Conservation (phyloP, 2,888 invertebrate genomes). For the Pristionchus arcanus region DNA sequence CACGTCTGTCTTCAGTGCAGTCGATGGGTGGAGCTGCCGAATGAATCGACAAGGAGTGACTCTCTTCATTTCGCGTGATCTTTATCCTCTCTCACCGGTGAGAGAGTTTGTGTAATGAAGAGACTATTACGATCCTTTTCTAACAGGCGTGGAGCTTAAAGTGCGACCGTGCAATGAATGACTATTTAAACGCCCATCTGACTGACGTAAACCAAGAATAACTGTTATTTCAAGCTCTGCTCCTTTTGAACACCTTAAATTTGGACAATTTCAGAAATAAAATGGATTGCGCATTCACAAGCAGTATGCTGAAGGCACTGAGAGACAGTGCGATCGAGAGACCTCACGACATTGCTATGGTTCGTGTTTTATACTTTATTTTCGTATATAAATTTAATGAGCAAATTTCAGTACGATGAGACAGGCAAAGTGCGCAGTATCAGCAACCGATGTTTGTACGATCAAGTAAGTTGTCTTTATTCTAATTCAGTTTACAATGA, state of each 20-base stretch:
- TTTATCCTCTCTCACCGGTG: no score
- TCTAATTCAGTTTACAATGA: not conserved
- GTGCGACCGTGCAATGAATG: not conserved
- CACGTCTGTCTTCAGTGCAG: not conserved
- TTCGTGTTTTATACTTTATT: not conserved
- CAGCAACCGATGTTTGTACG: not conserved
- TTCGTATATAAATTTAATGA: not conserved
- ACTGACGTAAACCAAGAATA: not conserved
- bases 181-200: slow-evolving; percentile 24
- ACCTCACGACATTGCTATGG: slow-evolving; percentile 5
- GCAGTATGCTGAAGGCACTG: not conserved
- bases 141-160: no score
- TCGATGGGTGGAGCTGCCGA: not conserved
- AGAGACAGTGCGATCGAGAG: not conserved
- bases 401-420: not conserved
- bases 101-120: no score
- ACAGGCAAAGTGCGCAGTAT: not conserved
- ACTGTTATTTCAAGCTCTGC: not conserved
- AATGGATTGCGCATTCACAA: not conserved
- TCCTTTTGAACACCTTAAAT: not conserved
- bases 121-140: no score
- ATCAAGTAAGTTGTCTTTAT: not conserved
- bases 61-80: no score
- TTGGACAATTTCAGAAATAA: not conserved
- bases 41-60: no score